Evolutionary conservation across 2,113 vertebrate genomes (phyloP), one percentile per base, ranked within the genome.

Genomic region (Turdus rufiventris): DNA sequence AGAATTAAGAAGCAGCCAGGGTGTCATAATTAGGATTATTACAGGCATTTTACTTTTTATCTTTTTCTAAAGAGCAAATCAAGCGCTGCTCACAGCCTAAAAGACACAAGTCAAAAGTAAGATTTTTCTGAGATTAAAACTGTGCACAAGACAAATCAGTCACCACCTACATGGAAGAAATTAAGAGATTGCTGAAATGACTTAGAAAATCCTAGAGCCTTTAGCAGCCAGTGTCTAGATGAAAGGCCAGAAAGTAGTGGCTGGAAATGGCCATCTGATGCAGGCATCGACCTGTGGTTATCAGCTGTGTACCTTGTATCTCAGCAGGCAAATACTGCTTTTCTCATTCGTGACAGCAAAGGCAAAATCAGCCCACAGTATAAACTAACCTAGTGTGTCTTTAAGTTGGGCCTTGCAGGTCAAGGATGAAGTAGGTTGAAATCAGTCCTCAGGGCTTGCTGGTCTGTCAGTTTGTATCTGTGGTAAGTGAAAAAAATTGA

Each of bases 391-490:
- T 47, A 50, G 33, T 76, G 34, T 81, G 58, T 56, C 84, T 94
- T 91, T 34, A 85, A 78, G 71, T 61, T 82, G 87, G 48, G 66
- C 70, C 71, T 94, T 88, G 54, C 67, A 73, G 77, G 87, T 85
- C 74, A 76, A 47, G 77, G 67, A 66, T 94, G 81, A 94, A 91
- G 57, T 92, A 89, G 81, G 71, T 89, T 95, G 89, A 60, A 87
- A 89, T 67, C 25, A 85, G 71, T 89, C 94, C 74, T 94, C 77
- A 51, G 89, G 87, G 71, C 62, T 94, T 94, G 58, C 45, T 0
- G 0, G 7, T 89, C 89, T 94, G 81, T 96, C 85, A 83, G 56
- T 24, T 93, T 91, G 1, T 28, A 80, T 94, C 62, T 85, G 71
- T 73, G 50, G 17, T 29, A 76, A 74, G 67, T 83, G 47, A 62